These are phyloP conservation scores for Thaleichthys pacificus DNA, from an alignment of 2,797 vertebrate genomes.

Conservation along the genomic window DNA sequence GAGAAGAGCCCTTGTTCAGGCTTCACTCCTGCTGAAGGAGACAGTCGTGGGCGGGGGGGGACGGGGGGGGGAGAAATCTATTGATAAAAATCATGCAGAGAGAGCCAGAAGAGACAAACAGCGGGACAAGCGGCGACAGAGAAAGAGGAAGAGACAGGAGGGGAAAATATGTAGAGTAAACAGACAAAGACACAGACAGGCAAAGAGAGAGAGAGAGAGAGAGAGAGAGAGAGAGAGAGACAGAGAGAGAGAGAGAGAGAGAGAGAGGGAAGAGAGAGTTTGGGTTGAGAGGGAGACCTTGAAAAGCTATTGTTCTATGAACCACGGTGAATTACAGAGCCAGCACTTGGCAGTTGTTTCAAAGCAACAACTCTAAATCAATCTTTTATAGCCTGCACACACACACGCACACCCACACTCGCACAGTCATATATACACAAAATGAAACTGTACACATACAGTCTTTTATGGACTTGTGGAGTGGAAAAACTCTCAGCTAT, in stretches of 20 bases:
- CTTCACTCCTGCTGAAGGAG: constrained; percentile 36
- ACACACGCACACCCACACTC: constrained; percentile 32
- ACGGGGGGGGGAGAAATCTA: background rate
- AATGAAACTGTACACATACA: constrained; percentile 8
- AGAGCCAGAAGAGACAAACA: background rate
- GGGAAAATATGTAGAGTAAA: too few relatives aligned
- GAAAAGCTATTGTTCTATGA: constrained; percentile 63
- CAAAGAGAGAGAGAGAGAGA: constrained; percentile 42
- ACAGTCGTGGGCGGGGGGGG: too few relatives aligned
- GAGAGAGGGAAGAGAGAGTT: constrained; percentile 10
- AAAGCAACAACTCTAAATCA: constrained; percentile 72
- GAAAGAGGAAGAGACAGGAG: constrained; percentile 33
- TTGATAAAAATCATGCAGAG: background rate
- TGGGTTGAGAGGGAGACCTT: constrained; percentile 46
- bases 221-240: constrained; percentile 53
- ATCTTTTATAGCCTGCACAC: constrained; percentile 69
- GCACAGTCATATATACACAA: constrained; percentile 5
- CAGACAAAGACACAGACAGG: constrained; percentile 18
- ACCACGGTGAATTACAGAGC: constrained; percentile 54
- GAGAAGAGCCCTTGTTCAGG: constrained; percentile 38
- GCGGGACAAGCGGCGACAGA: background rate
- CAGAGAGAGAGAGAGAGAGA: background rate
- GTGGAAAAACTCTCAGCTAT: constrained; percentile 35
- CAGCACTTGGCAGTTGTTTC: constrained; percentile 70
- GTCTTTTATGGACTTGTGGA: constrained; percentile 41